Conservation (phyloP, 2,113 vertebrate genomes). For the Axis porcinus region DNA sequence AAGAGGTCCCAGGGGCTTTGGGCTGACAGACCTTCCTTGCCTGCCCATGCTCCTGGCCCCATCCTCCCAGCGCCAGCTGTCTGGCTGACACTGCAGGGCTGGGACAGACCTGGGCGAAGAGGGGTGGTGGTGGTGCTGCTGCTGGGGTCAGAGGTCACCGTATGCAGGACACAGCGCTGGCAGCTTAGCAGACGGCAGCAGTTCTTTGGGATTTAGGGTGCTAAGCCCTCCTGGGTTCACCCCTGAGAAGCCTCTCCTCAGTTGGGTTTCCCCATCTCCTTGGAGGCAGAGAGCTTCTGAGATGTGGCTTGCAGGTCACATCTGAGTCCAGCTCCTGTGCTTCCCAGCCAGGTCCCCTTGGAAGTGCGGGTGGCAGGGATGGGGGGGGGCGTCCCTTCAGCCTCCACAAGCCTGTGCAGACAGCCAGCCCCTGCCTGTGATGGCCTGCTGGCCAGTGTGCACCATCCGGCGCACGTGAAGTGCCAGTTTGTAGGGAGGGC, state of each 20-base stretch:
- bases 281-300: neutral
- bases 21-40: neutral
- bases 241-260: neutral
- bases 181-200: neutral
- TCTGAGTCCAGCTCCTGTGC: neutral
- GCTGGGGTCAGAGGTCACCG: neutral
- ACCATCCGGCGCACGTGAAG: rapidly evolving
- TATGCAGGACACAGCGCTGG: neutral
- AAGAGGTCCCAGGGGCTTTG: neutral
- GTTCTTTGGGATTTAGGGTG: neutral
- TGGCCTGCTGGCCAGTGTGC: neutral
- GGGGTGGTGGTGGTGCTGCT: neutral
- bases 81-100: neutral
- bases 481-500: neutral
- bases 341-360: neutral
- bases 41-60: neutral
- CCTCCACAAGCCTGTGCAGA: too few species aligned
- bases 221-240: neutral
- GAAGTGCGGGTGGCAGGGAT: rapidly evolving
- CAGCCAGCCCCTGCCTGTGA: neutral
- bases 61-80: rapidly evolving
- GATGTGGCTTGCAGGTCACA: neutral
- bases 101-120: neutral
- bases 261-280: neutral
- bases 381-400: neutral